Percentiles rank a stretch among this genome's conserved stretches.
phyloP scores from a whole-genome alignment of 2,113 vertebrate species.

The Prinia subflava region DNA sequence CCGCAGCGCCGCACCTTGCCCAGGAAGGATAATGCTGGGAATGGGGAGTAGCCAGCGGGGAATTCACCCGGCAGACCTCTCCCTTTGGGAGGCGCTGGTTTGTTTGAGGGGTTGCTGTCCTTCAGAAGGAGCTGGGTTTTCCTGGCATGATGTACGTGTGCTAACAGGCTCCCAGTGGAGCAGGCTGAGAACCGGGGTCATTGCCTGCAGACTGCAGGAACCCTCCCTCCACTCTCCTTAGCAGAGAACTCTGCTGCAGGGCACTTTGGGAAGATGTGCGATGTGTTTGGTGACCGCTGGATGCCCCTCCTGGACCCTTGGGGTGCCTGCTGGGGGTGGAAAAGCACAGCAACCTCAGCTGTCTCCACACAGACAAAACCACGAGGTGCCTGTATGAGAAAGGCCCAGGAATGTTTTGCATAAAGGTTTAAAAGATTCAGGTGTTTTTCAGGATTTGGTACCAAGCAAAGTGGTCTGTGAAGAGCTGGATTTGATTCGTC shows the following conservation, averaged over 20 bases:
- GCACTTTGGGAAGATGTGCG: neutral
- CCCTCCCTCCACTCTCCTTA: rapidly evolving
- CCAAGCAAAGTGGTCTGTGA: neutral
- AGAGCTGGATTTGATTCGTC: neutral
- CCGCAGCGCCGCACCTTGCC: rapidly evolving
- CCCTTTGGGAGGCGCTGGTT: neutral
- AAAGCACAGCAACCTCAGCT: neutral
- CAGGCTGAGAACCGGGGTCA: neutral
- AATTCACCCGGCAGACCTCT: neutral
- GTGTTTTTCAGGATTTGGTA: neutral
- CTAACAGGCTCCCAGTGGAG: rapidly evolving
- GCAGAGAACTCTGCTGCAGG: neutral
- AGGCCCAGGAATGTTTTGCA: neutral
- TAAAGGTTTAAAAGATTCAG: neutral
- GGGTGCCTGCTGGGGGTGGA: neutral
- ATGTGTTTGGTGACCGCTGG: neutral
- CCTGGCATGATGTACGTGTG: rapidly evolving
- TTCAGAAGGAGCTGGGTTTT: neutral
- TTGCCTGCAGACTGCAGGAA: neutral
- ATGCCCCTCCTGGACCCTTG: neutral
- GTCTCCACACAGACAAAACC: neutral
- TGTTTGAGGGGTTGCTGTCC: neutral
- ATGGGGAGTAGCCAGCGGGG: neutral
- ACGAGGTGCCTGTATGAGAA: neutral
- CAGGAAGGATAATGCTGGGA: neutral